Evolutionary conservation across 2,888 invertebrate species (phyloP), one percentile per base, ranked within the genome.

Genomic region (Lasioglossum figueresi): DNA sequence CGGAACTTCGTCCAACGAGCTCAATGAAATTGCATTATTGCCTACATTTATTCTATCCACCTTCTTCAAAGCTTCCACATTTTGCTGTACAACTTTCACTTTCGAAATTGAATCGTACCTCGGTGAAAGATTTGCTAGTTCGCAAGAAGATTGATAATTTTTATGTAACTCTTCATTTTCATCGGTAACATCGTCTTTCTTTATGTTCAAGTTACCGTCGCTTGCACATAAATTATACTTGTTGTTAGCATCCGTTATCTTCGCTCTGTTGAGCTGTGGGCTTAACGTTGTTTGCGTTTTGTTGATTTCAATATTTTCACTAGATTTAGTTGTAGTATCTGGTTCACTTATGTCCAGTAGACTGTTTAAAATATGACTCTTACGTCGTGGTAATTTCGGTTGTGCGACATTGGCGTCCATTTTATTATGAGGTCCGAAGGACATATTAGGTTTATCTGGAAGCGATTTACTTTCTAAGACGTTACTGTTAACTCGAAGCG

Each of bases 61-160:
- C 23, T 79, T 77, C 8, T 73, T 27, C 19, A 86, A 84, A 37
- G 73, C 66, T 31, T 77, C 72, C 5, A 91, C 88, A 79, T 91
- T 92, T 75, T 90, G 92, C 48, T 90, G 90, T 12, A 91, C 72
- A 8, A 92, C 77, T 45, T 88, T 90, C n/a, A 92, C 89, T 88
- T 91, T 93, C 34, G 71, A 16, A 19, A 76, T 45, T n/a, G 19
- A 23, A 12, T 79, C 37, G 27, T 70, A 66, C 40, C 70, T 70
- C 27, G 14, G 3, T 5, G 79, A 48, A 19, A 48, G 34, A 10
- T 43, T 78, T 63, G 71, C 76, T 71, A 88, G 79, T 45, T 85
- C 80, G 1, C 37, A 68, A 56, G 81, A 85, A n/a, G 88, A 88
- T 80, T 78, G 86, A 19, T 76, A 86, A 59, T 66, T 83, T 63